Evolutionary conservation across 2,888 invertebrate genomes (phyloP), one percentile per base, ranked within the genome.

Genomic region (Tuberolachnus salignus): DNA sequence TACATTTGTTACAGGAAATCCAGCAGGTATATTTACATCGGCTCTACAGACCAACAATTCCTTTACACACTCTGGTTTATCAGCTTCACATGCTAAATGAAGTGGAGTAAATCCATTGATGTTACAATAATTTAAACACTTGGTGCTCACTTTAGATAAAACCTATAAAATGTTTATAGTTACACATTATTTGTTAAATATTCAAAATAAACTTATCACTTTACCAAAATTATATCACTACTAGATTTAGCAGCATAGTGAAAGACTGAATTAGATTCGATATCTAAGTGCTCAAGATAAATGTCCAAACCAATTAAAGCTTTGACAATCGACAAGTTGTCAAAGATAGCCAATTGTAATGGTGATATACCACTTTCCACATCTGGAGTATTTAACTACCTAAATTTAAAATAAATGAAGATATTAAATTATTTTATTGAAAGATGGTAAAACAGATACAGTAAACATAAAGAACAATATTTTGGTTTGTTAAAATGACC

Each of bases 31-130:
- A 84, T 94, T 94, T 6, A 94, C 94, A 85, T 96, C 93, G 0
- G 95, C 96, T 0, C 95, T 95, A 53, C 93, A 92, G 14, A 92
- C 84, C 44, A 97, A 86, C 16, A 97, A 87, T 2, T 93, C 92
- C 84, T 93, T 92, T 0, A 96, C 94, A 84, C 94, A 95, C 34
- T 95, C 95, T 0, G 94, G 92, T 82, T 93, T 92, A 84, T 95
- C 92, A 0, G 91, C 91, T 21, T 92, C 87, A 83, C 94, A 94
- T 2, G 95, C 94, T 84, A 93, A 88, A 85, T 96, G 95, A 8
- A 96, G 87, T 0, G 95, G 94, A 0, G 95, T 94, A 84, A 93
- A 90, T 0, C 94, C 94, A 83, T 91, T 90, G 90, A 89, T 88
- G 85, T 97, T 96, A 83, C 91, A 89, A 82, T 90, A 89, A 85